A percentile compares a stretch with the other conserved stretches of the same genome.
phyloP scores from a whole-genome alignment of 2,888 invertebrate species.

The Cecidostiba fungosa region DNA sequence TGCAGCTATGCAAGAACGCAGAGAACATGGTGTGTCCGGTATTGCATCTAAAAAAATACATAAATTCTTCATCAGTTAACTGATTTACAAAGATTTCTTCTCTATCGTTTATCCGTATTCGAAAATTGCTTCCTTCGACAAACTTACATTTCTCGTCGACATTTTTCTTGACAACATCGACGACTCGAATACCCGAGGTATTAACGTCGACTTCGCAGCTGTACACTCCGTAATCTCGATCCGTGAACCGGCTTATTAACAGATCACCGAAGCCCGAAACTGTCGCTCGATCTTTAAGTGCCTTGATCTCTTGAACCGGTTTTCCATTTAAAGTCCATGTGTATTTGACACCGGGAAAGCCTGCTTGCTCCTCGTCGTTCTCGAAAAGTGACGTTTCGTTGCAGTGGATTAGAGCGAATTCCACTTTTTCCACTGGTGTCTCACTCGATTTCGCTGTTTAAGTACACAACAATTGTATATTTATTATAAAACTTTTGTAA shows the following conservation, averaged over 20 bases:
- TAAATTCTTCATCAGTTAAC: background rate
- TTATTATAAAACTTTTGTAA: background rate
- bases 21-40: background rate
- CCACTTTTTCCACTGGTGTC: background rate
- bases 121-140: background rate
- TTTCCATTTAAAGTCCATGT: background rate
- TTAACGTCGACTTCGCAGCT: conserved; percentile 2
- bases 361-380: conserved; percentile 1
- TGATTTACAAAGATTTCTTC: background rate
- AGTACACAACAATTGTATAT: background rate
- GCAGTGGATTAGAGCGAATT: background rate
- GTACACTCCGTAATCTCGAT: background rate
- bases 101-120: background rate
- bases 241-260: conserved; percentile 5
- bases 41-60: background rate
- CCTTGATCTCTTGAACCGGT: background rate
- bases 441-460: background rate
- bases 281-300: background rate
- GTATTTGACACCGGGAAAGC: background rate
- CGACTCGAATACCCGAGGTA: background rate
- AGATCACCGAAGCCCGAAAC: conserved; percentile 14
- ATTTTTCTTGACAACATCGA: background rate
- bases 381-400: conserved; percentile 18
- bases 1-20: background rate
- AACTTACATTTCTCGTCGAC: conserved; percentile 4